These are phyloP conservation scores for Anguilla pacifica DNA, from an alignment of 2,797 vertebrate species.

Conservation along the genomic window DNA sequence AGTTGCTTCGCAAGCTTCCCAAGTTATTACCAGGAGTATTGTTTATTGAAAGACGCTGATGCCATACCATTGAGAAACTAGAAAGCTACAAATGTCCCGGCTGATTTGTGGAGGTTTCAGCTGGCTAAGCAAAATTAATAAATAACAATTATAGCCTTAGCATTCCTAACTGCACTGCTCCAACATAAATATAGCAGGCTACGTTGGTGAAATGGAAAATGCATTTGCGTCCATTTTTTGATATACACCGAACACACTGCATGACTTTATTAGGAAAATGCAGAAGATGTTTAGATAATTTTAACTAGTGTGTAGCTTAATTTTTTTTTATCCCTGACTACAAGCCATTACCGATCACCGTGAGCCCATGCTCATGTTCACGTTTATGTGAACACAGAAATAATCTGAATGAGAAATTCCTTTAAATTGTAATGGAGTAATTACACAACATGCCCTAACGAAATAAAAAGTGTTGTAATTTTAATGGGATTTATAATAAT, in stretches of 20 bases:
- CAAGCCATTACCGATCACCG: not conserved
- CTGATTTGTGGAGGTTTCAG: not conserved
- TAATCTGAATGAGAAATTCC: not conserved
- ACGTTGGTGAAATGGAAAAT: not conserved
- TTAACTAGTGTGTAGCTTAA: not conserved
- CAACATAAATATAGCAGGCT: not conserved
- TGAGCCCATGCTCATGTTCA: not conserved
- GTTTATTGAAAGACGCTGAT: not conserved
- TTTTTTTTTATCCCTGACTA: not conserved
- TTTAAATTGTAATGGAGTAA: not conserved
- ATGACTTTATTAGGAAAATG: not conserved
- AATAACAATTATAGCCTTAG: not conserved
- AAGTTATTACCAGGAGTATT: not conserved
- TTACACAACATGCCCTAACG: not conserved
- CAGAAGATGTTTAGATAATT: not conserved
- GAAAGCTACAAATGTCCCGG: not conserved
- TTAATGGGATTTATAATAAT: not conserved
- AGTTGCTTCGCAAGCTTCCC: not conserved
- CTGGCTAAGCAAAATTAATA: not conserved
- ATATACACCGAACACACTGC: not conserved
- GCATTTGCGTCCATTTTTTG: not conserved
- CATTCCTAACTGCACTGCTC: not conserved
- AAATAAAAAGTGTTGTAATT: not conserved
- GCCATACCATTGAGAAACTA: not conserved
- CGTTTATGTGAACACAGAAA: not conserved